Evolutionary conservation across 2,113 vertebrate species (phyloP).

Genomic region (Engystomops pustulosus): DNA sequence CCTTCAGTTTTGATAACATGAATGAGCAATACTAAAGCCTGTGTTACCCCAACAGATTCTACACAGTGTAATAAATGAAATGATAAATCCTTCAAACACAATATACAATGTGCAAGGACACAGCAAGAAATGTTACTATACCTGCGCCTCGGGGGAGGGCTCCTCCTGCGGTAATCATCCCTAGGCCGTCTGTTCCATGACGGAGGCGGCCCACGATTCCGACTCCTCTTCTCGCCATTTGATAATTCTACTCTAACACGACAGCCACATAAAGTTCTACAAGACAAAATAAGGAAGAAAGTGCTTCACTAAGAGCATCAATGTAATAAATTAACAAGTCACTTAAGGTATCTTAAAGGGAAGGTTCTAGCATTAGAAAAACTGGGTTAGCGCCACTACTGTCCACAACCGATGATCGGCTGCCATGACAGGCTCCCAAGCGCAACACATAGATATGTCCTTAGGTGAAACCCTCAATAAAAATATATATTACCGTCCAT

Average conservation of each 20-base stretch:
- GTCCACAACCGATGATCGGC: no score
- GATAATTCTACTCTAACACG: conserved; percentile 93
- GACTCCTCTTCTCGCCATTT: conserved; percentile 92
- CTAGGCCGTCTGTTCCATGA: conserved; percentile 91
- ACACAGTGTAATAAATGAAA: not conserved
- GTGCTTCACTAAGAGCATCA: not conserved
- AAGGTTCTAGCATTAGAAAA: no score
- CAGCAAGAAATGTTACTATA: conserved; percentile 66
- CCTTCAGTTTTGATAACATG: not conserved
- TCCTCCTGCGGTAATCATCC: conserved; percentile 89
- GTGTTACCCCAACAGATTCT: not conserved
- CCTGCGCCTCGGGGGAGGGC: conserved; percentile 90
- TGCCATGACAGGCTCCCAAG: no score
- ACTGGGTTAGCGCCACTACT: no score
- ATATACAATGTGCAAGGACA: not conserved
- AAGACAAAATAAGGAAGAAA: not conserved
- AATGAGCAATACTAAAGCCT: not conserved
- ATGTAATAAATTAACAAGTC: no score
- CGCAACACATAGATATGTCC: no score
- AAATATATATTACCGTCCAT: conserved; percentile 96
- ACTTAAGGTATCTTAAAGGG: no score
- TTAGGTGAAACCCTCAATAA: not conserved
- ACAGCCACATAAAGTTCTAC: conserved; percentile 90
- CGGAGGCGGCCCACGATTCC: conserved; percentile 91
- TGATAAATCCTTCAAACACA: not conserved